phyloP scores from a whole-genome alignment of 2,113 vertebrate genomes.

The Turnix velox region DNA sequence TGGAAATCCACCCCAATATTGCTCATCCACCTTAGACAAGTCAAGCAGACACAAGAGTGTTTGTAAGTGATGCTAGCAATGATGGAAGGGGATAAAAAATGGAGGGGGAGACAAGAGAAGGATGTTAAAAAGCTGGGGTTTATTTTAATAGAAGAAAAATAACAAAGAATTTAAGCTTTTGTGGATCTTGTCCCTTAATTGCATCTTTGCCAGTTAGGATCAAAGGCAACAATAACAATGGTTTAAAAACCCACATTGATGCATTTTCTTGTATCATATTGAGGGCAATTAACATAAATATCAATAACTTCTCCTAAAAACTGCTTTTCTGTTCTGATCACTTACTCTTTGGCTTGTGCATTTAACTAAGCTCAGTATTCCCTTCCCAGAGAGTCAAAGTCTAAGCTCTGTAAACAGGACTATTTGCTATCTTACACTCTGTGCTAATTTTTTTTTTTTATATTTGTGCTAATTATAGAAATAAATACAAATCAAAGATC shows the following conservation, averaged over 20 bases:
- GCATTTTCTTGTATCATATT: not conserved
- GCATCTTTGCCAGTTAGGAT: not conserved
- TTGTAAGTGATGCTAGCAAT: not conserved
- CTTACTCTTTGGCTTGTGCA: not conserved
- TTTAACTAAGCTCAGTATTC: not conserved
- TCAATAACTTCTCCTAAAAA: not conserved
- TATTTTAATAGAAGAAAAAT: not conserved
- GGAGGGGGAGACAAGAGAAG: fast-evolving
- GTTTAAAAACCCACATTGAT: not conserved
- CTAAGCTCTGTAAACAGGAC: not conserved
- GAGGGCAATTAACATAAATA: not conserved
- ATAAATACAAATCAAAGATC: not conserved
- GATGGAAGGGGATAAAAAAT: not conserved
- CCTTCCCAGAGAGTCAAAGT: not conserved
- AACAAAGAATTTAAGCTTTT: not conserved
- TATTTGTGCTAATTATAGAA: not conserved
- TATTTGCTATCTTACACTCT: not conserved
- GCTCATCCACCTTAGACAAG: not conserved
- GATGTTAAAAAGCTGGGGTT: not conserved
- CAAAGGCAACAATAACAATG: not conserved
- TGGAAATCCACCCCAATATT: not conserved
- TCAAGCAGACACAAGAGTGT: not conserved
- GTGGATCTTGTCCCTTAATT: not conserved
- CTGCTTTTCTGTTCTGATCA: not conserved
- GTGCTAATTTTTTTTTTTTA: not conserved